These are phyloP conservation scores for Tiliqua scincoides DNA, from an alignment of 2,113 vertebrate genomes.

Conservation along the genomic window DNA sequence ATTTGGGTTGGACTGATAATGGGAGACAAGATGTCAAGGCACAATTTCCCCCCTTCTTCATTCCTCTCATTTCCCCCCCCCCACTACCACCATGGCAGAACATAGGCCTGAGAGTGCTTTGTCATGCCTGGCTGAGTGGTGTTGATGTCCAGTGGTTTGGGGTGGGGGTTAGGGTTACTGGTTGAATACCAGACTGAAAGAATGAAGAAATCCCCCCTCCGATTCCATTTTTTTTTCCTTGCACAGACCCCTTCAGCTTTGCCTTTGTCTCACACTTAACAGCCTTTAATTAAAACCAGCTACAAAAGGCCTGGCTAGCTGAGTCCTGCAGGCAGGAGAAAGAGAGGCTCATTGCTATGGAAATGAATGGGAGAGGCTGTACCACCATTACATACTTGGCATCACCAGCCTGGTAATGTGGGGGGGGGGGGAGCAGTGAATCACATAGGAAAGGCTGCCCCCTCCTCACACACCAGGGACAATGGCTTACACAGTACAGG, in stretches of 20 bases:
- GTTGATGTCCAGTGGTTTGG: background rate
- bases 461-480: background rate
- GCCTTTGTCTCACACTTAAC: slow-evolving; percentile 66
- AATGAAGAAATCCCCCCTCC: background rate
- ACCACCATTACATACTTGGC: slow-evolving; percentile 22
- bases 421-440: background rate
- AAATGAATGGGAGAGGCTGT: slow-evolving; percentile 29
- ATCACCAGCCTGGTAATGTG: background rate
- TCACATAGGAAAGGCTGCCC: background rate
- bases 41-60: background rate
- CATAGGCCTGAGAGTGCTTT: background rate
- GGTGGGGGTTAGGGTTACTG: background rate
- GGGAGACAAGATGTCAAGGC: too few relatives aligned
- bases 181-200: slow-evolving; percentile 3
- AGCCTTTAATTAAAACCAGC: slow-evolving; percentile 71
- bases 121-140: background rate
- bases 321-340: slow-evolving; percentile 38
- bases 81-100: background rate
- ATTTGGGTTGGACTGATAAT: background rate
- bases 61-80: background rate
- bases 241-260: slow-evolving; percentile 28
- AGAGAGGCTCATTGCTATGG: slow-evolving; percentile 53
- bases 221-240: background rate
- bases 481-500: background rate
- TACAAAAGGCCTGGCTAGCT: slow-evolving; percentile 49